Conservation (phyloP, 2,113 vertebrate species). For the Psilopsiagon aymara region DNA sequence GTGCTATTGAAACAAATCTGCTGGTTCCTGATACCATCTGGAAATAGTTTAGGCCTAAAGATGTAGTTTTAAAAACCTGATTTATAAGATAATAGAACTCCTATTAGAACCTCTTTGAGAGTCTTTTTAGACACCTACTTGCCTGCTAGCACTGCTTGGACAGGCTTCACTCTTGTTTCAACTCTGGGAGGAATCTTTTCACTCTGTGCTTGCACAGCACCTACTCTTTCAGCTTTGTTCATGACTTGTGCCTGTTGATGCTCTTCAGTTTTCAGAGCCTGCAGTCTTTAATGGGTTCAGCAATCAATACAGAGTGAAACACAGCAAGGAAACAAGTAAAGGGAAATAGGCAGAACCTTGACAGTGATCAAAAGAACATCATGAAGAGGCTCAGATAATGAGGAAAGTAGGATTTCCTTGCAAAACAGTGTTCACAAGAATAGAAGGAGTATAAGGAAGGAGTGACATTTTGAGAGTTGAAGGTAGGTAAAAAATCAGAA, state of each 20-base stretch:
- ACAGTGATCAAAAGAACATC: neutral
- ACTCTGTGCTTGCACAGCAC: neutral
- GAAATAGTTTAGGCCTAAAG: neutral
- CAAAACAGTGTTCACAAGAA: neutral
- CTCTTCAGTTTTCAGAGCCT: neutral
- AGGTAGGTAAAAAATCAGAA: neutral
- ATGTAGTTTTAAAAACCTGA: neutral
- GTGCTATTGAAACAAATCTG: neutral
- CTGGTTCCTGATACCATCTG: neutral
- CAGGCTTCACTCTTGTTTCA: neutral
- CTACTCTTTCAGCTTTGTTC: neutral
- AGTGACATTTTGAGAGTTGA: neutral
- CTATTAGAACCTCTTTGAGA: neutral
- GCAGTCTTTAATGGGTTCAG: neutral
- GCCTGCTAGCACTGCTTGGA: neutral
- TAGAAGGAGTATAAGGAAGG: neutral
- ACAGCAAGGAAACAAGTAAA: neutral
- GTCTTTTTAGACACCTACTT: neutral
- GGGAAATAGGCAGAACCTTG: neutral
- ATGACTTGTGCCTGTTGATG: neutral
- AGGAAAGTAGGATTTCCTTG: neutral
- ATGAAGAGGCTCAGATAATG: neutral
- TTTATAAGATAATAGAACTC: neutral
- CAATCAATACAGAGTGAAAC: neutral
- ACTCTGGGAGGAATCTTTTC: neutral